Evolutionary conservation across 2,888 invertebrate genomes (phyloP).

Genomic region (Ceratothoa steindachneri): DNA sequence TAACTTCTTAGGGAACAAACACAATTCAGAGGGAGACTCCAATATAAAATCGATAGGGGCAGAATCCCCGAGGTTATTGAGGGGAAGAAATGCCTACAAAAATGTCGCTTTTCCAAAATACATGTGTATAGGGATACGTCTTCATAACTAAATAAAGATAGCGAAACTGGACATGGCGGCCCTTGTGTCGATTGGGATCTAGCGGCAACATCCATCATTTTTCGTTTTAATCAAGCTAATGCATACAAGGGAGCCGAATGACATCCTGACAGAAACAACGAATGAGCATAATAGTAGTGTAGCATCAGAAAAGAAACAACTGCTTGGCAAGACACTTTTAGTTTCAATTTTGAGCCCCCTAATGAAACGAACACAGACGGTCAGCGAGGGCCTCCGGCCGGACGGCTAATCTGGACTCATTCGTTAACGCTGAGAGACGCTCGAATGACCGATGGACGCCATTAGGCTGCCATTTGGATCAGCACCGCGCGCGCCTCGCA

Average conservation of each 20-base stretch:
- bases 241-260: background rate
- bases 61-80: too few relatives aligned
- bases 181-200: too few relatives aligned
- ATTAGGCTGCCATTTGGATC: constrained; percentile 40
- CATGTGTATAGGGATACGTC: too few relatives aligned
- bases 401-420: constrained; percentile 29
- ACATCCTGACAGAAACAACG: background rate
- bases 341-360: background rate
- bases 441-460: constrained; percentile 35
- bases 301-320: background rate
- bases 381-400: background rate
- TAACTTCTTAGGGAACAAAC: too few relatives aligned
- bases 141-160: too few relatives aligned
- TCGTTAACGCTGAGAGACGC: constrained; percentile 38
- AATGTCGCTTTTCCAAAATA: too few relatives aligned
- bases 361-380: background rate
- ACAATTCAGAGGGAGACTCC: too few relatives aligned
- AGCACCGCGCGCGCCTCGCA: constrained; percentile 22
- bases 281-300: background rate
- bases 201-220: too few relatives aligned
- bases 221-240: background rate
- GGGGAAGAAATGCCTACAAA: too few relatives aligned
- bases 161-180: too few relatives aligned
- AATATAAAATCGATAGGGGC: too few relatives aligned
- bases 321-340: background rate